Percentiles rank a stretch among this genome's conserved stretches.
Conservation (phyloP, 2,888 invertebrate genomes). For the Anarsia innoxiella region DNA sequence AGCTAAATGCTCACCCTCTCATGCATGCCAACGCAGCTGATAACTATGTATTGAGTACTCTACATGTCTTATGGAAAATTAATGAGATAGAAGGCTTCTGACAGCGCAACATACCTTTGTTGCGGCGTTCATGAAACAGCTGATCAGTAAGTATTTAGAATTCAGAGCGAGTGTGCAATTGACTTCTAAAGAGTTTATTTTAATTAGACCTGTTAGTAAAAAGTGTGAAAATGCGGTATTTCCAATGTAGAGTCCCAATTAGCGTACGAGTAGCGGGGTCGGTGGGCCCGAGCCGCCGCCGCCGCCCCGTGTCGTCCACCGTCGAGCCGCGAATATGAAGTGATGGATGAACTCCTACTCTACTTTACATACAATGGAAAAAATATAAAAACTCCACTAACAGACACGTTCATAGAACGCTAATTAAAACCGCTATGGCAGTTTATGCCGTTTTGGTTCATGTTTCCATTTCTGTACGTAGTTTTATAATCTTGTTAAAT, state of each 20-base stretch:
- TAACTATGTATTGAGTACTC: no score
- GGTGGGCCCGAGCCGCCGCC: slow-evolving; percentile 36
- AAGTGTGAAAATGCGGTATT: slow-evolving; percentile 19
- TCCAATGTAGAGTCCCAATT: slow-evolving; percentile 41
- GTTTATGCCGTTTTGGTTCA: slow-evolving; percentile 54
- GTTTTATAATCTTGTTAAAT: slow-evolving; percentile 40
- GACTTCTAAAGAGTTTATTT: no score
- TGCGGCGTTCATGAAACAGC: no score
- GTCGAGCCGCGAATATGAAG: slow-evolving; percentile 71
- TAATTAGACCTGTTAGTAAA: no score
- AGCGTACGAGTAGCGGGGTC: slow-evolving; percentile 42
- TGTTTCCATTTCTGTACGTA: slow-evolving; percentile 49
- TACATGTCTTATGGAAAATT: no score
- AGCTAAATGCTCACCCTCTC: no score
- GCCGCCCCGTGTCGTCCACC: no score
- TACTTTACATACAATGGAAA: slow-evolving; percentile 71
- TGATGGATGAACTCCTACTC: slow-evolving; percentile 63
- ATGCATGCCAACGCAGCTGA: no score
- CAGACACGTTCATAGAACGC: slow-evolving; percentile 59
- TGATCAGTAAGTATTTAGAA: no score
- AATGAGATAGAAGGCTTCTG: no score
- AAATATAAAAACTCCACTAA: slow-evolving; percentile 45
- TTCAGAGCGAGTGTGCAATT: no score
- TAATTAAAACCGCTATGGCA: slow-evolving; percentile 64
- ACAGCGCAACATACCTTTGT: no score